Conservation (phyloP, 2,797 vertebrate species). For the Lophius americanus region DNA sequence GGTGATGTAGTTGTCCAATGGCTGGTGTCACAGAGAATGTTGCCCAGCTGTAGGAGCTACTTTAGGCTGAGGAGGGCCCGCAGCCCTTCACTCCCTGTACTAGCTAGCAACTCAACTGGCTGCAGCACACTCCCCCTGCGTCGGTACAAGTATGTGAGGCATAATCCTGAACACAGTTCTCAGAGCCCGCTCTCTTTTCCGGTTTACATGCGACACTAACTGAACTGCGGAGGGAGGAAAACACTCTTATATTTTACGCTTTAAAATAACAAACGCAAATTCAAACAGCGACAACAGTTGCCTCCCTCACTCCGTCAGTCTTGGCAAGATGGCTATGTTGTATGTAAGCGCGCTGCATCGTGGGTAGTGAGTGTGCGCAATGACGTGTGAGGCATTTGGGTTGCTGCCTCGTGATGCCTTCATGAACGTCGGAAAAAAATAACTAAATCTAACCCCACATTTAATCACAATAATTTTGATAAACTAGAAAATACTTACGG, state of each 20-base stretch:
- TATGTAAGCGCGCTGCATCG: constrained; percentile 75
- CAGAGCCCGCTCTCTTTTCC: constrained; percentile 19
- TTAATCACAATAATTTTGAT: too few species aligned
- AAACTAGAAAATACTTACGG: too few species aligned
- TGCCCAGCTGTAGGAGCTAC: constrained; percentile 71
- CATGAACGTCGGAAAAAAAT: neutral
- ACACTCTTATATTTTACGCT: constrained; percentile 37
- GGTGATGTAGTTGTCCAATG: constrained; percentile 64
- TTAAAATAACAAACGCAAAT: constrained; percentile 54
- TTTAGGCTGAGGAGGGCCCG: constrained; percentile 81
- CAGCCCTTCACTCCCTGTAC: constrained; percentile 77
- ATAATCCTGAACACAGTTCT: constrained; percentile 71
- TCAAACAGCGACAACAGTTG: constrained; percentile 62
- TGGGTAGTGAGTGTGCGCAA: constrained; percentile 72
- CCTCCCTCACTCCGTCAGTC: constrained; percentile 76
- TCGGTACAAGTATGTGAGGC: constrained; percentile 85
- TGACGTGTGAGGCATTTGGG: constrained; percentile 61
- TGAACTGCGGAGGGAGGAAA: constrained; percentile 9
- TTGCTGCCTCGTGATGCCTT: constrained; percentile 54
- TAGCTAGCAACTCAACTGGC: constrained; percentile 74
- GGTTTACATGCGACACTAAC: constrained; percentile 22
- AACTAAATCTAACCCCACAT: too few species aligned
- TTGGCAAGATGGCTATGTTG: constrained; percentile 87
- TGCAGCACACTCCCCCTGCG: constrained; percentile 84
- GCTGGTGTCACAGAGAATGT: constrained; percentile 72